Conservation (phyloP, 2,888 invertebrate genomes). For the Embidobia sp. region DNA sequence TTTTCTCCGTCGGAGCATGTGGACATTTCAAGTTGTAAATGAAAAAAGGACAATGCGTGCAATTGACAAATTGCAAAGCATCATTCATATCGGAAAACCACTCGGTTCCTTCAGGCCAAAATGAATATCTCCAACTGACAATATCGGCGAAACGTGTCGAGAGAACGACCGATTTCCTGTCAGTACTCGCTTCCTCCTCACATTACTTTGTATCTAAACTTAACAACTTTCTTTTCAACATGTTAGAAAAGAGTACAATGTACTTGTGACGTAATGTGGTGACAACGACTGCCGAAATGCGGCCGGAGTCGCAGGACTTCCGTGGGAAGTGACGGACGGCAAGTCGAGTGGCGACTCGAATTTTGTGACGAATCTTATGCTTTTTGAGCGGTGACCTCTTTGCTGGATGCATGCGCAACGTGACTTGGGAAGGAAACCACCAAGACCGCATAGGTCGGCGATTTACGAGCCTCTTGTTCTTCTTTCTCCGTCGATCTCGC, state of each 20-base stretch:
- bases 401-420: constrained; percentile 65
- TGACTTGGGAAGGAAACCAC: constrained; percentile 75
- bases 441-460: constrained; percentile 74
- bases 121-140: too few relatives aligned
- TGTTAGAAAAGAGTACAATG: not conserved
- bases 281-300: constrained; percentile 13
- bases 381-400: constrained; percentile 62
- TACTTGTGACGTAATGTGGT: constrained; percentile 54
- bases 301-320: constrained; percentile 26
- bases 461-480: constrained; percentile 73
- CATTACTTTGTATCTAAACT: constrained; percentile 25
- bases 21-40: too few relatives aligned
- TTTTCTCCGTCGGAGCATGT: too few relatives aligned
- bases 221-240: constrained; percentile 25
- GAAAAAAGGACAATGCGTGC: too few relatives aligned
- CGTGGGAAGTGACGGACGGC: constrained; percentile 51
- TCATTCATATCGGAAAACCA: too few relatives aligned
- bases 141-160: too few relatives aligned
- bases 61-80: too few relatives aligned
- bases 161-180: too few relatives aligned
- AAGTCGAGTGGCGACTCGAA: constrained; percentile 22
- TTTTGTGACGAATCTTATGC: constrained; percentile 56
- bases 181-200: constrained; percentile 29
- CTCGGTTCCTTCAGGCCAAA: too few relatives aligned
- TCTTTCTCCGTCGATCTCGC: constrained; percentile 58